These are phyloP conservation scores for Brachyptera risi DNA, from an alignment of 2,888 invertebrate genomes.

Conservation along the genomic window DNA sequence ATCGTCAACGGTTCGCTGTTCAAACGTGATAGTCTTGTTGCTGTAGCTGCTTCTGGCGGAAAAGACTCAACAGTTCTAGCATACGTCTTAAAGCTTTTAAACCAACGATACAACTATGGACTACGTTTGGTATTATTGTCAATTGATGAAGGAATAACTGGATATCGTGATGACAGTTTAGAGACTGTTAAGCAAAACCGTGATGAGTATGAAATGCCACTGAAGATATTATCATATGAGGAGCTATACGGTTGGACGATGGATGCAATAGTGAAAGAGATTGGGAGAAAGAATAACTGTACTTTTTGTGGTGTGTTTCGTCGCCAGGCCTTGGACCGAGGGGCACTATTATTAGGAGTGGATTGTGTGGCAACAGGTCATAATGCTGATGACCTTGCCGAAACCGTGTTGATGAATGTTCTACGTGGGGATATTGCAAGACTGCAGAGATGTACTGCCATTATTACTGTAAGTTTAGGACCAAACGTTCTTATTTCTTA, in stretches of 20 bases:
- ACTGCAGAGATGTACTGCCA: slow-evolving; percentile 85
- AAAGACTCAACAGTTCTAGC: slow-evolving; percentile 98
- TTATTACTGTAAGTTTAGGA: slow-evolving; percentile 68
- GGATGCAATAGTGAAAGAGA: slow-evolving; percentile 89
- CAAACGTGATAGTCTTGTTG: slow-evolving; percentile 77
- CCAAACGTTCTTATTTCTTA: no score
- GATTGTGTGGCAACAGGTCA: slow-evolving; percentile 95
- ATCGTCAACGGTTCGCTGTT: slow-evolving; percentile 79
- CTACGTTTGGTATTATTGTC: slow-evolving; percentile 86
- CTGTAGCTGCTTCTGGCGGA: slow-evolving; percentile 90
- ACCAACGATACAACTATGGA: slow-evolving; percentile 86
- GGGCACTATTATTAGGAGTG: slow-evolving; percentile 81
- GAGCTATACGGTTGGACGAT: slow-evolving; percentile 99
- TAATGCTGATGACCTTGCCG: slow-evolving; percentile 97
- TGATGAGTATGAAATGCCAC: slow-evolving; percentile 86
- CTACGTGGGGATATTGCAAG: slow-evolving; percentile 94
- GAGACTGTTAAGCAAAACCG: slow-evolving; percentile 94
- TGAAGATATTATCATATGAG: slow-evolving; percentile 94
- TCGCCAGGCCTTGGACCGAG: slow-evolving; percentile 92
- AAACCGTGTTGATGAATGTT: slow-evolving; percentile 97
- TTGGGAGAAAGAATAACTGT: slow-evolving; percentile 91
- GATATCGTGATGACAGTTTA: slow-evolving; percentile 92
- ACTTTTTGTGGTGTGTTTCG: slow-evolving; percentile 95
- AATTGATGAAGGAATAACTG: slow-evolving; percentile 97
- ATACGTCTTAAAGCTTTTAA: slow-evolving; percentile 85